Evolutionary conservation across 2,888 invertebrate genomes (phyloP), one percentile per base, ranked within the genome.

Genomic region (Tiphia femorata): DNA sequence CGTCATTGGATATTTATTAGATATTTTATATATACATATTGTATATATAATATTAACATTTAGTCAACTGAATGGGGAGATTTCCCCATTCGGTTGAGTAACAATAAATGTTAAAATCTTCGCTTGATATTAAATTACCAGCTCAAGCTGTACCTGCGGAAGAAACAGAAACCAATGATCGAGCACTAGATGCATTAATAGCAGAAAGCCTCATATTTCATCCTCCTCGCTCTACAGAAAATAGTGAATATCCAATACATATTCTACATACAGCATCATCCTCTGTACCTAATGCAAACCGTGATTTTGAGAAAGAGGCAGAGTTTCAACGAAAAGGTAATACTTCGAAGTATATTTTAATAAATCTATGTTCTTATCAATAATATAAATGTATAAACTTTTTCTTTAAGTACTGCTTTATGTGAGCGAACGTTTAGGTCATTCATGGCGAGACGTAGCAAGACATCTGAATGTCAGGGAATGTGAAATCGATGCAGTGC

Each of bases 401-500:
- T 42, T 41, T 30, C 41, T 68, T 74, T 7, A 43, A 81, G 82
- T 80, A 4, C 47, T 78, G 17, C 55, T 54, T 1, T 50, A 57
- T 44, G 8, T 81, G 7, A 72, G 76, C 35, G 70, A 72, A 30
- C 62, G 64, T 60, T 49, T 82, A 21, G 82, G 81, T 37, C 68
- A 62, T 37, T 65, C 66, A 27, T 82, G 82, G 82, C 70, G 68
- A 59, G 75, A 80, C 33, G 70, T 81, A 1, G 74, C 74, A 2
- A 72, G 82, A 67, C 55, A 63, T 52, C 65, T 82, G 23, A 66
- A 71, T 19, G 42, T 82, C 19, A 69, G 53, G 21, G 82, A 83
- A 59, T 56, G 41, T 30, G 61, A 77, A 47, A 79, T 83, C 16
- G 76, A 79, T 44, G 61, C 59, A 16, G 72, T 80, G 38, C 70